phyloP scores from a whole-genome alignment of 2,797 vertebrate species.

The Squalus acanthias region DNA sequence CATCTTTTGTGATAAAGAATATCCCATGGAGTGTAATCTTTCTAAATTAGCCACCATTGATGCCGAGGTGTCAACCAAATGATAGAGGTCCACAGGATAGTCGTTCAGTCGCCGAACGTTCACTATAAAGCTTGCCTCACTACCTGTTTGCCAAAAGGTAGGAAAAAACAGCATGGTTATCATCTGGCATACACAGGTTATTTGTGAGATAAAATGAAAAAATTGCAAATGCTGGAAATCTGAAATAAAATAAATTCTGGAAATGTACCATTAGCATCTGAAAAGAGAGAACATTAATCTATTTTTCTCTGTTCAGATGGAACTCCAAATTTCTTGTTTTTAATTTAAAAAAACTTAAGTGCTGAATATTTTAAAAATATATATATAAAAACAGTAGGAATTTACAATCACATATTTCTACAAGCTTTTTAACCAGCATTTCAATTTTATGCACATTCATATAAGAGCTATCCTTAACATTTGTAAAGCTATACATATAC shows the following conservation, averaged over 20 bases:
- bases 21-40: conserved; percentile 83
- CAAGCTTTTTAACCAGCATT: neutral
- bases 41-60: conserved; percentile 94
- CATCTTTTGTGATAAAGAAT: conserved; percentile 85
- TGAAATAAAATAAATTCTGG: neutral
- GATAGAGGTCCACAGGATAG: conserved; percentile 95
- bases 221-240: neutral
- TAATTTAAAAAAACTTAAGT: too few relatives aligned
- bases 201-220: neutral
- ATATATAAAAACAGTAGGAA: neutral
- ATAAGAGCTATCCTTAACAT: neutral
- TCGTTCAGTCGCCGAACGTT: conserved; percentile 77
- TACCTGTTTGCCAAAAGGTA: conserved; percentile 62
- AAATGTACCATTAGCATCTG: neutral
- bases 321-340: neutral
- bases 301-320: neutral
- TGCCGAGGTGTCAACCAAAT: conserved; percentile 91
- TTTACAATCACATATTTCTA: neutral
- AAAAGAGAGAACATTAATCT: neutral
- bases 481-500: neutral
- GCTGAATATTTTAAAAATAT: too few relatives aligned
- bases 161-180: neutral
- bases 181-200: conserved; percentile 1
- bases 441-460: neutral
- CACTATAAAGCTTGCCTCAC: conserved; percentile 74